phyloP scores from a whole-genome alignment of 2,888 invertebrate species.

The Epiperipatus broadwayi region DNA sequence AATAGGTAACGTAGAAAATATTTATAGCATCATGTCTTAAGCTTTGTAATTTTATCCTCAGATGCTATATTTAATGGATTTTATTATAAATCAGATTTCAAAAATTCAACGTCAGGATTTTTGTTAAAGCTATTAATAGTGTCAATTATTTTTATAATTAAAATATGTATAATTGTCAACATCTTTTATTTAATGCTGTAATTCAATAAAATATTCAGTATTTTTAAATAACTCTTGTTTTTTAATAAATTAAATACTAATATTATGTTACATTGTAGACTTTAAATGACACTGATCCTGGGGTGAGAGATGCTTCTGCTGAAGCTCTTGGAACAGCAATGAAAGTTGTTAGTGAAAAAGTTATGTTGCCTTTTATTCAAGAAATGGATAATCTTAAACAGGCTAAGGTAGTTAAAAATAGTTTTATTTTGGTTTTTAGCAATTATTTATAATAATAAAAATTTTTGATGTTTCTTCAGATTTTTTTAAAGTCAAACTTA shows the following conservation, averaged over 20 bases:
- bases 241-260: constrained; percentile 11
- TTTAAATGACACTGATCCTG: constrained; percentile 46
- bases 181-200: background rate
- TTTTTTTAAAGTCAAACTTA: too few species aligned
- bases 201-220: constrained; percentile 17
- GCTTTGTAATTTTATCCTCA: too few species aligned
- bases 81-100: too few species aligned
- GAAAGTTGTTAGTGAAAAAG: constrained; percentile 81
- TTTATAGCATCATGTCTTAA: too few species aligned
- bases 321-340: constrained; percentile 82
- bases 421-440: too few species aligned
- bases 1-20: too few species aligned
- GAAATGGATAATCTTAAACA: constrained; percentile 80
- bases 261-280: constrained; percentile 19
- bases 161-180: constrained; percentile 7
- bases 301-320: constrained; percentile 74
- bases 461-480: too few species aligned
- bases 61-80: too few species aligned
- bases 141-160: constrained; percentile 7
- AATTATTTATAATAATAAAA: too few species aligned
- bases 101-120: too few species aligned
- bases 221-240: constrained; percentile 8
- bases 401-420: constrained; percentile 61
- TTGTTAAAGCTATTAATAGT: too few species aligned
- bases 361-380: constrained; percentile 58